A percentile compares a stretch with the other conserved stretches of the same genome.
These are phyloP conservation scores for Branchinecta sandiegonensis DNA, from an alignment of 2,888 invertebrate genomes.

Conservation along the genomic window DNA sequence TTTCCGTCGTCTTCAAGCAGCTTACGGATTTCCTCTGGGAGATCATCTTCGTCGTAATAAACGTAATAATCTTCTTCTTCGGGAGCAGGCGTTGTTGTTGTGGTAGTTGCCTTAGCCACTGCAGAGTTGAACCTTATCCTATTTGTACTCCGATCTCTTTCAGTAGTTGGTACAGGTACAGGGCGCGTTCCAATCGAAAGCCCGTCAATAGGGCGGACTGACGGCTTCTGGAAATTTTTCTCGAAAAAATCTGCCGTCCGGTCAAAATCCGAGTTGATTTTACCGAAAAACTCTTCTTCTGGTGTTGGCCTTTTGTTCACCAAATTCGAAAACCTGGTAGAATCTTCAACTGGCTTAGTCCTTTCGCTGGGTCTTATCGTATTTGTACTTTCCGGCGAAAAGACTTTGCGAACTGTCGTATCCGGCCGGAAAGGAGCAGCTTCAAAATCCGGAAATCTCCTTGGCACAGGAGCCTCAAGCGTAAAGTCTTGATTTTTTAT, in stretches of 20 bases:
- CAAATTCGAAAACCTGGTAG: not conserved
- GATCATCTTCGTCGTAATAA: slow-evolving; percentile 7
- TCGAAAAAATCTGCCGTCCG: not conserved
- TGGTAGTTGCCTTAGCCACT: not conserved
- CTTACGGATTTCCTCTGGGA: slow-evolving; percentile 9
- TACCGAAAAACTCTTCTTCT: too few relatives aligned
- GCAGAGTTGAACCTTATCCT: not conserved
- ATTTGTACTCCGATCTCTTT: not conserved
- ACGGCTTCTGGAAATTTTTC: not conserved
- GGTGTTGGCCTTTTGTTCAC: too few relatives aligned
- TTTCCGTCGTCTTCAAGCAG: not conserved
- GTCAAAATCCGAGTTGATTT: too few relatives aligned
- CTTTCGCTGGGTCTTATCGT: not conserved
- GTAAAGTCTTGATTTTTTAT: not conserved
- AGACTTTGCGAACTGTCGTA: not conserved
- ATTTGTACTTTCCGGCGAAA: not conserved
- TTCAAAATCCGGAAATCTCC: not conserved
- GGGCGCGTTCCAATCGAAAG: not conserved
- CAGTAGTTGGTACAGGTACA: not conserved
- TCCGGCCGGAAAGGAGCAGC: not conserved
- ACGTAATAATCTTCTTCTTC: slow-evolving; percentile 15
- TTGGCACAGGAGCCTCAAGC: not conserved
- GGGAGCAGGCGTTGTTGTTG: not conserved
- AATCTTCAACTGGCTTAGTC: not conserved
- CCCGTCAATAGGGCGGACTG: not conserved